Evolutionary conservation across 2,888 invertebrate species (phyloP).

Genomic region (Lottia gigantea): DNA sequence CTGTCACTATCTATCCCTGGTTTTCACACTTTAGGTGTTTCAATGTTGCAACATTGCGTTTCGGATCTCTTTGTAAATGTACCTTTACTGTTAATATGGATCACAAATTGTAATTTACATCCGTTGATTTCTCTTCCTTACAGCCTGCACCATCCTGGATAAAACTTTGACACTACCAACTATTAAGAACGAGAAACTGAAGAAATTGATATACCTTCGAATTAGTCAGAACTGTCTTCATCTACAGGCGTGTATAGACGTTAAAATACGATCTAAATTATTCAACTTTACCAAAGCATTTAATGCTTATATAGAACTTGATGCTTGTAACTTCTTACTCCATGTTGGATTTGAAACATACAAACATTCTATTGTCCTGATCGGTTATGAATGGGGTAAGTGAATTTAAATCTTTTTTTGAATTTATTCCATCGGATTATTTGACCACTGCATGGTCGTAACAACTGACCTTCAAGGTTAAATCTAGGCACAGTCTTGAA

Average conservation of each 20-base stretch:
- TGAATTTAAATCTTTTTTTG: not conserved
- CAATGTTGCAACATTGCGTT: too few relatives aligned
- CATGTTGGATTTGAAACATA: conserved; percentile 33
- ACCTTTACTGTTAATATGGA: not conserved
- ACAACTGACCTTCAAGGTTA: too few relatives aligned
- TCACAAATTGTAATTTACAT: not conserved
- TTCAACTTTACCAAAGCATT: conserved; percentile 31
- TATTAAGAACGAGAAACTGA: conserved; percentile 25
- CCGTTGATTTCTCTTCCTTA: conserved; percentile 3
- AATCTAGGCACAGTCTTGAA: too few relatives aligned
- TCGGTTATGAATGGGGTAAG: conserved; percentile 42
- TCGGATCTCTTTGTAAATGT: not conserved
- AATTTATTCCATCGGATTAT: too few relatives aligned
- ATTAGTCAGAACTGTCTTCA: conserved; percentile 42
- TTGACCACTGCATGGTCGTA: too few relatives aligned
- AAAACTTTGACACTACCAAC: conserved; percentile 30
- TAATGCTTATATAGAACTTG: conserved; percentile 37
- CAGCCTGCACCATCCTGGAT: conserved; percentile 27
- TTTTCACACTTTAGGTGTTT: too few relatives aligned
- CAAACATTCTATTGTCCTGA: conserved; percentile 28
- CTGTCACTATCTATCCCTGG: too few relatives aligned
- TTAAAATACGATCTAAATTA: conserved; percentile 28
- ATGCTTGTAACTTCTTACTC: conserved; percentile 38
- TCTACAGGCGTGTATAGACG: conserved; percentile 44
- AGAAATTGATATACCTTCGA: conserved; percentile 34